Evolutionary conservation across 2,113 vertebrate species (phyloP).

Genomic region (Furnarius figulus): DNA sequence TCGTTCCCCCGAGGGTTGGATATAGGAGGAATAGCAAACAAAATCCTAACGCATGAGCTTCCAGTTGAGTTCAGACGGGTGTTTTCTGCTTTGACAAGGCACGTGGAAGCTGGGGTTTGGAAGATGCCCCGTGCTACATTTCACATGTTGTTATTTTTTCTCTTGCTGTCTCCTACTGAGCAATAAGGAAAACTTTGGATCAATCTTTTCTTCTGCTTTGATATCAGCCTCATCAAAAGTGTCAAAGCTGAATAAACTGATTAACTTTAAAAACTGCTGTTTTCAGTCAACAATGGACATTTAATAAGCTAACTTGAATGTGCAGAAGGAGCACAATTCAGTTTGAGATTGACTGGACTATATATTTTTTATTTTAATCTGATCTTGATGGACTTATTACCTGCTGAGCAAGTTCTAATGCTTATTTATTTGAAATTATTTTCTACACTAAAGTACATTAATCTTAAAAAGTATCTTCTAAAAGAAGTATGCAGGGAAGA

Average conservation of each 20-base stretch:
- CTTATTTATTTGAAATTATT: constrained; percentile 85
- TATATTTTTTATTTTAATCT: constrained; percentile 73
- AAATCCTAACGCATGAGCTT: constrained; percentile 50
- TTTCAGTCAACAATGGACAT: constrained; percentile 78
- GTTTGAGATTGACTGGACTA: constrained; percentile 73
- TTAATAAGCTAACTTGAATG: constrained; percentile 74
- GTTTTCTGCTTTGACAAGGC: constrained; percentile 67
- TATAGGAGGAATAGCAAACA: constrained; percentile 70
- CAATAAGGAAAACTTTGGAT: constrained; percentile 74
- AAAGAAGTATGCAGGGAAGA: constrained; percentile 70
- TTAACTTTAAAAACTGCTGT: constrained; percentile 75
- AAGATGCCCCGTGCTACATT: constrained; percentile 71
- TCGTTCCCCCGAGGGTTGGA: constrained; percentile 77
- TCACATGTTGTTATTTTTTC: constrained; percentile 63
- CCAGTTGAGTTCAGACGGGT: constrained; percentile 68
- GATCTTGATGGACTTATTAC: constrained; percentile 77
- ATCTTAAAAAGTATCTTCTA: constrained; percentile 75
- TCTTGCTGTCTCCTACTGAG: constrained; percentile 76
- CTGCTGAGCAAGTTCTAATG: constrained; percentile 80
- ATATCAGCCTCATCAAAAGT: constrained; percentile 74
- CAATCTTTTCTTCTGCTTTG: constrained; percentile 75
- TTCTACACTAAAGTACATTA: constrained; percentile 75
- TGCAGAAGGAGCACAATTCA: constrained; percentile 71
- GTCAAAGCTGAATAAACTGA: constrained; percentile 78
- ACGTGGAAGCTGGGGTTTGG: constrained; percentile 76